Base-by-base conservation (phyloP, 2,888 invertebrate species). In the Melitaea athalia region DNA sequence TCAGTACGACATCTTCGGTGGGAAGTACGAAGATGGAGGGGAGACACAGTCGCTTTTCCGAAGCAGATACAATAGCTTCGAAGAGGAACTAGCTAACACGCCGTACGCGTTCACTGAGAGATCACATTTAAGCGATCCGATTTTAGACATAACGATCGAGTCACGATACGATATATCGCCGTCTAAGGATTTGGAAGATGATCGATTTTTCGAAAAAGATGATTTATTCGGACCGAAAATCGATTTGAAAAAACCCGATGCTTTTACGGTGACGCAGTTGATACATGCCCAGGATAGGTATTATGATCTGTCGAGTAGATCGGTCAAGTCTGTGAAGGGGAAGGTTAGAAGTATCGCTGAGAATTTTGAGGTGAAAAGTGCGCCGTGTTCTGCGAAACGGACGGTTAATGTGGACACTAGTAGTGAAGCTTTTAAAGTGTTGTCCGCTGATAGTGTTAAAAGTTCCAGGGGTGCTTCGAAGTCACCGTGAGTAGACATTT, bases 261-360 rank as follows among this genome's bases (percentile, higher is more conserved):
- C 91, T 76, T 92, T 92, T 67, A 91, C 89, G 0, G 90, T 92
- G 10, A 92, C 91, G 0, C 91, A 92, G 61, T 65, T 92, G 76
- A 92, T 91, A 0, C 92, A 92, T 70, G 92, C 92, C 1, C 92
- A 92, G 79, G 92, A 92, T 82, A 74, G 92, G 68, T 92, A 90
- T 68, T 92, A 84, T 72, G 89, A 92, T 82, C 67, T 92, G 10
- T 92, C 92, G 11, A 82, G 81, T 42, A n/a, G 57, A 15, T 42
- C 57, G 15, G 38, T 38, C 14, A 31, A 55, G 10, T 52, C 52
- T 45, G 76, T 86, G 42, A 64, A 74, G 61, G 75, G 76, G 64
- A 73, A 67, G 14, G 76, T 75, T 55, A 67, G 71, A 64, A 72
- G 62, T 70, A 65, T 78, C 47, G 76, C 73, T n/a, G 76, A 73